Base-by-base conservation (phyloP, 2,888 invertebrate species). In the Resseliella maxima region DNA sequence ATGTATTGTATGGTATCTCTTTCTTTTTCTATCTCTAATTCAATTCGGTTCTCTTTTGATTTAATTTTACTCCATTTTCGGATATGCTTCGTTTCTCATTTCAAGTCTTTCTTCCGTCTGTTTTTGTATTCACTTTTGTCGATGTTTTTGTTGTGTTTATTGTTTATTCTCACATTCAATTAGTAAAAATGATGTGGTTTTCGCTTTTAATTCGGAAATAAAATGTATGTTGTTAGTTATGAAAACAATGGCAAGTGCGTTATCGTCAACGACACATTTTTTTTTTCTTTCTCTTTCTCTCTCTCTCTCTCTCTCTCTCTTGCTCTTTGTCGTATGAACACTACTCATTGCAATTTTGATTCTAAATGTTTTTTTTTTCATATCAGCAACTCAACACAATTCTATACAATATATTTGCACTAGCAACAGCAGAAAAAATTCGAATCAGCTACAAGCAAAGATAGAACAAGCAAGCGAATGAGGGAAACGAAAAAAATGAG, bases 141-240 rank as follows among this genome's bases (percentile, higher is more conserved):
- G n/a, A 50, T 21, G 15, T 27, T 27, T 59, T 27, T 59, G n/a
- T 35, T 72, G 6, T 31, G 1, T 72, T 2, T 72, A 15, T 31
- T 31, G 15, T 12, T 31, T 31, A 72, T 31, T 72, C n/a, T n/a
- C 31, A 31, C 72, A 72, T 72, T 72, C 72, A 72, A 72, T 72
- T 72, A 72, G 72, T 72, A 72, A 15, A 72, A 72, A 72, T 72
- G 27, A 72, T 72, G 72, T 18, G 72, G 72, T 72, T 27, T 72
- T 72, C 72, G 72, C 72, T 72, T 72, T 72, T 72, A 31, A 72
- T 31, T 59, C 10, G 50, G 21, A 59, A 59, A 1, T 5, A 72
- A 31, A 31, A 31, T 10, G 2, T 24, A n/a, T 6, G 15, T 10
- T 24, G 12, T 59, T 3, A 6, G 72, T n/a, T 31, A 18, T 27